These are phyloP conservation scores for Myotis yumanensis DNA, from an alignment of 2,113 vertebrate genomes.

Conservation along the genomic window DNA sequence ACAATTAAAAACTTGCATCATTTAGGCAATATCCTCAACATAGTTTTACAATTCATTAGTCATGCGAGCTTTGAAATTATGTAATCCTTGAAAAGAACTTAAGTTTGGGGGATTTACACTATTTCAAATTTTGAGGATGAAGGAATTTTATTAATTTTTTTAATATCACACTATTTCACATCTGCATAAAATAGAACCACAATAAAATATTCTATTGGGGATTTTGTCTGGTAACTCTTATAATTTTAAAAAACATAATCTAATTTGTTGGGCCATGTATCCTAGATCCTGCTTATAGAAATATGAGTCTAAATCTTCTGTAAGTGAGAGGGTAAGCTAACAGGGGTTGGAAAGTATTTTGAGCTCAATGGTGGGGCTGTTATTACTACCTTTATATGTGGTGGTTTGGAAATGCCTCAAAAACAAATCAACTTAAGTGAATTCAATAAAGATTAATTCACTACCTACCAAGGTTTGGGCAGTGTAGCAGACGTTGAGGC, in stretches of 20 bases:
- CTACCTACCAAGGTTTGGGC: neutral
- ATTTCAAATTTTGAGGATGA: constrained; percentile 27
- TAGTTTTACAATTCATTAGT: neutral
- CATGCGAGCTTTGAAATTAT: constrained; percentile 11
- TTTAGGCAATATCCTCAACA: neutral
- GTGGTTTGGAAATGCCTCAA: neutral
- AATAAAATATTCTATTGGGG: neutral
- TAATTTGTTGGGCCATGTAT: neutral
- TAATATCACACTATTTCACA: neutral
- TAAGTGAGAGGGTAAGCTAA: neutral
- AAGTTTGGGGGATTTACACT: neutral
- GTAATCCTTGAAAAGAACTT: constrained; percentile 17
- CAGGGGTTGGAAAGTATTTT: neutral
- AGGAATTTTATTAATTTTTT: constrained; percentile 11
- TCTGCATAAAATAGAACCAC: constrained; percentile 2
- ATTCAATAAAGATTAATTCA: constrained; percentile 22
- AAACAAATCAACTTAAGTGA: neutral
- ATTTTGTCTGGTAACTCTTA: neutral
- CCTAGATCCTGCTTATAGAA: neutral
- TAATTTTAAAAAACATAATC: neutral
- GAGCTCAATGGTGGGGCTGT: neutral
- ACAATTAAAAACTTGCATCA: neutral
- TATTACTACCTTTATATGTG: neutral
- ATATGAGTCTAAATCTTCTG: neutral
- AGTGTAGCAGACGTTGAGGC: neutral